Evolutionary conservation across 2,888 invertebrate species (phyloP).

Genomic region (Acanthosoma haemorrhoidale): DNA sequence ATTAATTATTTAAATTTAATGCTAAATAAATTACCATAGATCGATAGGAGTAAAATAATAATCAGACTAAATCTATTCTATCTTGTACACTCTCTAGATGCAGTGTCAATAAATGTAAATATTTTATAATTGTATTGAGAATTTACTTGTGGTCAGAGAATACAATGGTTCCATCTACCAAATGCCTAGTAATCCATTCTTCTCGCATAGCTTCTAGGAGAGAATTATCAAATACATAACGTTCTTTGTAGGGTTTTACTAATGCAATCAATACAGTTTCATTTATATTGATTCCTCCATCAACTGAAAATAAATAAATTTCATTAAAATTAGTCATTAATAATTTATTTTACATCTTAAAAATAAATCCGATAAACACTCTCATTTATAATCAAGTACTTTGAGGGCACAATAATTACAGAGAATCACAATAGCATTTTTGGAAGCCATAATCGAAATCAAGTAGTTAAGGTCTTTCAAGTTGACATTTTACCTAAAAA

Average conservation of each 20-base stretch:
- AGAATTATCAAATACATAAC: conserved; percentile 59
- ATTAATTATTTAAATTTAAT: no score
- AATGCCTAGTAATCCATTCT: conserved; percentile 84
- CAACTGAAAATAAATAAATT: not conserved
- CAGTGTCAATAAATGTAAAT: no score
- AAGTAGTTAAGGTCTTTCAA: no score
- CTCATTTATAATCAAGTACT: not conserved
- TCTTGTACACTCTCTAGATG: no score
- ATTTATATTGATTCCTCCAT: conserved; percentile 32
- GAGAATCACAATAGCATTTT: no score
- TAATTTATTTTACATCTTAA: not conserved
- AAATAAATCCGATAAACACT: not conserved
- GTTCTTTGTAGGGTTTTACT: conserved; percentile 65
- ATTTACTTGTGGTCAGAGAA: conserved; percentile 77
- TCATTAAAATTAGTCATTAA: not conserved
- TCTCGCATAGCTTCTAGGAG: conserved; percentile 65
- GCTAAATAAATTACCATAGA: no score
- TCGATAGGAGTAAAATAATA: no score
- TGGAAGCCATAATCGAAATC: no score
- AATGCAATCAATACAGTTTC: conserved; percentile 48
- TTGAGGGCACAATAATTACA: no score
- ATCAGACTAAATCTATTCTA: no score
- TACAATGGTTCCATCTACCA: conserved; percentile 81
- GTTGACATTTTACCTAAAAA: no score
- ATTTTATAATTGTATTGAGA: no score